Base-by-base conservation (phyloP, 2,113 vertebrate species). In the Oncorhynchus gorbuscha region DNA sequence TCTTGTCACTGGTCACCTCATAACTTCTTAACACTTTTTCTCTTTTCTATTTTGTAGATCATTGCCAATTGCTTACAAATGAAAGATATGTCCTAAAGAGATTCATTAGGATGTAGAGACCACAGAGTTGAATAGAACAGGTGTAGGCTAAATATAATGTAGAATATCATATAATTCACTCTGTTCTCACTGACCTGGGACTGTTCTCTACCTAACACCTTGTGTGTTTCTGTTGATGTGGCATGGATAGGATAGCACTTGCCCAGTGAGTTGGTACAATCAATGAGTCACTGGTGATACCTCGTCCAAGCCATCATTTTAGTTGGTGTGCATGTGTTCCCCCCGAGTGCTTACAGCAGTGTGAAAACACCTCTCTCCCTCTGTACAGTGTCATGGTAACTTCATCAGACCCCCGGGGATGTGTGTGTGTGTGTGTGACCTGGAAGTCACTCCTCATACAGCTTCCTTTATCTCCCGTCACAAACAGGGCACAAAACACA, bases 361-460 rank as follows among this genome's bases (percentile, higher is more conserved):
- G 59, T 11, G 59, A 62, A 32, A 69, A 69, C 30, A 18, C 66
- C 16, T 69, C 20, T 20, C 32, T 74, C 59, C 39, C 39, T 66
- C 39, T 49, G 1, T 45, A 14, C 55, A 76, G 75, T 48, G 67
- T 58, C 55, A 62, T 71, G 68, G 75, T 71, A 62, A 61, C 67
- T 30, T 32, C 20, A 16, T 8, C 20, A 26, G 35, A 26, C 51
- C 32, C 0, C 14, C 0, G 18, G 67, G 32, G 32, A 45, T n/a
- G 7, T n/a, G 3, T 62, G 20, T n/a, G 20, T 8, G 14, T 7
- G 14, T 22, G 59, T 30, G 22, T 5, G 11, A 26, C 12, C 24
- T 67, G 65, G 39, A 26, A 16, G 67, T 30, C 49, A 58, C 49
- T 22, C 55, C 71, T 55, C 45, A 14, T 32, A 2, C 64, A 4